phyloP scores from a whole-genome alignment of 2,113 vertebrate genomes.

The Thinocorus orbignyianus region DNA sequence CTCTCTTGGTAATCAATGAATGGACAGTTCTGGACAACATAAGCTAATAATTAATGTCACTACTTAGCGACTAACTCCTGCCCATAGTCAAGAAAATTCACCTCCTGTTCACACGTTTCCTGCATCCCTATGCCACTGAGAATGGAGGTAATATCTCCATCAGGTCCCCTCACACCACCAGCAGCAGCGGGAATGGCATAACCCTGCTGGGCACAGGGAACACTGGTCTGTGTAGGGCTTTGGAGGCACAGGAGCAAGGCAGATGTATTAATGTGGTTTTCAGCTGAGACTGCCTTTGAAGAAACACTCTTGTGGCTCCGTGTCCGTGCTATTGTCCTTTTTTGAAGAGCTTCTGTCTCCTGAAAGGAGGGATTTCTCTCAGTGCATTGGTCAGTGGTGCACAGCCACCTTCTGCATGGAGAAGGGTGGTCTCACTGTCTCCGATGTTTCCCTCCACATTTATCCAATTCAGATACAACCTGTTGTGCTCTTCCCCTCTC shows the following conservation, averaged over 20 bases:
- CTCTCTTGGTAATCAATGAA: not conserved
- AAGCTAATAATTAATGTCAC: not conserved
- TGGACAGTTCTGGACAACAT: not conserved
- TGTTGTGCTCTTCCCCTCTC: not conserved
- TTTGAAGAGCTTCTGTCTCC: not conserved
- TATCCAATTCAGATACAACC: fast-evolving
- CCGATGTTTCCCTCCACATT: not conserved
- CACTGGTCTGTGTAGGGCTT: not conserved
- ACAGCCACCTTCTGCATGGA: not conserved
- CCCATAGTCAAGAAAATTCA: not conserved
- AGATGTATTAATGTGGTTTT: not conserved
- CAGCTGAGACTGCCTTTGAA: not conserved
- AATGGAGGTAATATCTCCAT: not conserved
- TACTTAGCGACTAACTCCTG: not conserved
- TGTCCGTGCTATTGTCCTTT: not conserved
- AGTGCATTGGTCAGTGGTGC: not conserved
- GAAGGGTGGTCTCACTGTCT: not conserved
- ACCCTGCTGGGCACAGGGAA: not conserved
- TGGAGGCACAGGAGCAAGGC: not conserved
- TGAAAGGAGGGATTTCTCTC: not conserved
- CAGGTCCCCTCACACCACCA: not conserved
- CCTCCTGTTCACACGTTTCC: not conserved
- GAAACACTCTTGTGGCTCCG: not conserved
- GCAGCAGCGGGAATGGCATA: not conserved
- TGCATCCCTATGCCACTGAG: not conserved